Conservation (phyloP, 2,113 vertebrate genomes). For the Mirza zaza region DNA sequence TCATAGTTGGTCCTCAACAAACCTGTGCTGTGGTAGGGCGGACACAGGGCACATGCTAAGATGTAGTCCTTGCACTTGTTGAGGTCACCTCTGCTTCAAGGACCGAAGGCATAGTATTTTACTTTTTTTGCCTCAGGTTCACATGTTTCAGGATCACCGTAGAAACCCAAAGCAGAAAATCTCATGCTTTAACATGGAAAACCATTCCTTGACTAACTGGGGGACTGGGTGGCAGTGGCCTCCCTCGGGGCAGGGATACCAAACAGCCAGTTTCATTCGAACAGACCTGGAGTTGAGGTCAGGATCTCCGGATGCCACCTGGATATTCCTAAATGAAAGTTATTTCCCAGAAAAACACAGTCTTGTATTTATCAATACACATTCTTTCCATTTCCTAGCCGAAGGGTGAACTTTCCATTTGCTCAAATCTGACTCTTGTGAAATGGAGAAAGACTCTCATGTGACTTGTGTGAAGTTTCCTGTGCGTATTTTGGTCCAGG, state of each 20-base stretch:
- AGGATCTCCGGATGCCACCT: background rate
- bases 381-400: constrained; percentile 6
- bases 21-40: rapidly evolving
- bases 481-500: background rate
- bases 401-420: background rate
- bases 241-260: background rate
- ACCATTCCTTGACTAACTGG: background rate
- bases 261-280: background rate
- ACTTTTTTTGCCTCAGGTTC: background rate
- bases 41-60: rapidly evolving
- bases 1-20: background rate
- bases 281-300: background rate
- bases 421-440: background rate
- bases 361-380: background rate
- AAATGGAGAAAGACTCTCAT: background rate
- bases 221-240: background rate
- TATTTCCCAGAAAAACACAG: constrained; percentile 6
- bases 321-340: background rate
- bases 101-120: background rate
- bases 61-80: no score
- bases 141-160: background rate
- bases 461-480: background rate
- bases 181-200: background rate
- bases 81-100: background rate
- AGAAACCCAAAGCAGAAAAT: background rate